Conservation (phyloP, 1,140 invertebrate genomes). For the Drosophila willistoni region DNA sequence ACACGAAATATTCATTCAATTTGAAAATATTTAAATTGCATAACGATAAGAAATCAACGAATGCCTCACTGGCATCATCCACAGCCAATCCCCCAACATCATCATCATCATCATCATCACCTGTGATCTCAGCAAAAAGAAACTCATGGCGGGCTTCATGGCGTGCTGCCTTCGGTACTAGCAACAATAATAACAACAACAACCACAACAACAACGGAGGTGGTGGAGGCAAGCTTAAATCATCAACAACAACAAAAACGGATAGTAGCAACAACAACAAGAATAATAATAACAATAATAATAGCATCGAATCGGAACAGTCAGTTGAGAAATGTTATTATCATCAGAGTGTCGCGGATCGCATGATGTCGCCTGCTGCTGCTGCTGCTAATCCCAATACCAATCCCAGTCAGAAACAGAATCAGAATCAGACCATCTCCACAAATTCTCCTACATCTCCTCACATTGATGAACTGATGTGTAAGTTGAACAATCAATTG, state of each 20-base stretch:
- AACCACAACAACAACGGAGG: not conserved
- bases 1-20: slow-evolving; percentile 78
- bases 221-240: slow-evolving; percentile 19
- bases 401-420: slow-evolving; percentile 6
- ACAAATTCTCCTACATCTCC: not conserved
- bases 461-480: slow-evolving; percentile 18
- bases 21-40: slow-evolving; percentile 82
- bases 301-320: slow-evolving; percentile 4
- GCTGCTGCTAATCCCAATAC: not conserved
- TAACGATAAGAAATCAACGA: slow-evolving; percentile 77
- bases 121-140: slow-evolving; percentile 77
- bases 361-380: slow-evolving; percentile 11
- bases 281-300: not conserved
- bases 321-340: slow-evolving; percentile 19
- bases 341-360: slow-evolving; percentile 15
- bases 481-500: slow-evolving; percentile 13
- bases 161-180: slow-evolving; percentile 47
- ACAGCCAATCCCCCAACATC: slow-evolving; percentile 46
- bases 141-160: slow-evolving; percentile 75
- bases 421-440: slow-evolving; percentile 3
- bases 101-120: slow-evolving; percentile 50
- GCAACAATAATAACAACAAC: not conserved
- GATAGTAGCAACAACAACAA: not conserved
- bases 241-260: not conserved
- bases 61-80: slow-evolving; percentile 74